Evolutionary conservation across 2,113 vertebrate genomes (phyloP).

Genomic region (Scalopus aquaticus): DNA sequence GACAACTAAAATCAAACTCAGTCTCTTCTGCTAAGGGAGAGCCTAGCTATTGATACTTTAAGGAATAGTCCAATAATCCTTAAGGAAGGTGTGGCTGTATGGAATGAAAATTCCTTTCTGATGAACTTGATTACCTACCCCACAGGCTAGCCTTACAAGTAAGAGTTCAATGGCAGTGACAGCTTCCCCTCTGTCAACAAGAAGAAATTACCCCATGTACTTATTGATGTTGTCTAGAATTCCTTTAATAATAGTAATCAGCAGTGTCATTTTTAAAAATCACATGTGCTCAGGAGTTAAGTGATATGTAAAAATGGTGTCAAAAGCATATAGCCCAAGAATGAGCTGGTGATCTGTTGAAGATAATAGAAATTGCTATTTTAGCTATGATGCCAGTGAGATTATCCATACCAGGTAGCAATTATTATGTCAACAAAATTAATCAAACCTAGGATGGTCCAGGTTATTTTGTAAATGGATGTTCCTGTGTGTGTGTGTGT

Average conservation of each 20-base stretch:
- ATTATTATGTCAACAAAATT: background rate
- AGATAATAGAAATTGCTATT: background rate
- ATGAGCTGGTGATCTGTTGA: background rate
- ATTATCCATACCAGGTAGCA: background rate
- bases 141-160: background rate
- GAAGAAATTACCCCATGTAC: background rate
- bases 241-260: background rate
- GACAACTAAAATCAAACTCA: background rate
- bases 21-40: background rate
- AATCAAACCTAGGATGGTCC: background rate
- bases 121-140: background rate
- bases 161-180: background rate
- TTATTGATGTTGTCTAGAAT: background rate
- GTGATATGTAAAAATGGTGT: background rate
- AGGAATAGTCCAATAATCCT: background rate
- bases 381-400: background rate
- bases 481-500: background rate
- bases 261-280: background rate
- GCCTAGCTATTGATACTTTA: background rate
- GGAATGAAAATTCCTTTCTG: background rate
- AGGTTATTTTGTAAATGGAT: background rate
- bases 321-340: background rate
- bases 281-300: background rate
- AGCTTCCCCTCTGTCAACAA: background rate
- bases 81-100: background rate